Percentiles rank a stretch among this genome's conserved stretches.
Evolutionary conservation across 2,888 invertebrate species (phyloP).

Genomic region (Gordius sp.): DNA sequence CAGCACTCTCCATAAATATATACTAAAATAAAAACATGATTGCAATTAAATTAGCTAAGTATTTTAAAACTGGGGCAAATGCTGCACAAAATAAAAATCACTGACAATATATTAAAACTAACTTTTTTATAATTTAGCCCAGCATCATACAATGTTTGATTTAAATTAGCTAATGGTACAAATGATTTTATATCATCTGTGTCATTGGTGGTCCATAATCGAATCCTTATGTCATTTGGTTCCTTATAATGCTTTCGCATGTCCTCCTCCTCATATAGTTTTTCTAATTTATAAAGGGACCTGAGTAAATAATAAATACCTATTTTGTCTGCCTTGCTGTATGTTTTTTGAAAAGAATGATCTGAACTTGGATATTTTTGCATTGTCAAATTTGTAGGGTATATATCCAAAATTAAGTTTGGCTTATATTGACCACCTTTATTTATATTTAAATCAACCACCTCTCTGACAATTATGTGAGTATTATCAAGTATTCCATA

Average conservation of each 20-base stretch:
- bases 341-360: background rate
- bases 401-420: constrained; percentile 9
- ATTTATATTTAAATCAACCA: constrained; percentile 3
- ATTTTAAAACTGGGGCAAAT: background rate
- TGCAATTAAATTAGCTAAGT: background rate
- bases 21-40: background rate
- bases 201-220: background rate
- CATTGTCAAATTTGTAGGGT: background rate
- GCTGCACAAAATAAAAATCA: background rate
- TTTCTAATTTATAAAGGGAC: constrained; percentile 1
- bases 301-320: background rate
- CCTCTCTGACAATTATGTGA: background rate
- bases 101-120: background rate
- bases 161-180: constrained; percentile 4
- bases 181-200: background rate
- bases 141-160: background rate
- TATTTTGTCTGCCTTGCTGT: background rate
- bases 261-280: background rate
- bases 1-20: background rate
- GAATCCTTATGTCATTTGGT: background rate
- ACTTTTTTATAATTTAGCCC: background rate
- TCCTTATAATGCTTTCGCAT: background rate
- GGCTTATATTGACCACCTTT: background rate
- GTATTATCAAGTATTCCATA: background rate
- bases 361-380: background rate